These are phyloP conservation scores for Malurus melanocephalus DNA, from an alignment of 2,113 vertebrate genomes.

Conservation along the genomic window DNA sequence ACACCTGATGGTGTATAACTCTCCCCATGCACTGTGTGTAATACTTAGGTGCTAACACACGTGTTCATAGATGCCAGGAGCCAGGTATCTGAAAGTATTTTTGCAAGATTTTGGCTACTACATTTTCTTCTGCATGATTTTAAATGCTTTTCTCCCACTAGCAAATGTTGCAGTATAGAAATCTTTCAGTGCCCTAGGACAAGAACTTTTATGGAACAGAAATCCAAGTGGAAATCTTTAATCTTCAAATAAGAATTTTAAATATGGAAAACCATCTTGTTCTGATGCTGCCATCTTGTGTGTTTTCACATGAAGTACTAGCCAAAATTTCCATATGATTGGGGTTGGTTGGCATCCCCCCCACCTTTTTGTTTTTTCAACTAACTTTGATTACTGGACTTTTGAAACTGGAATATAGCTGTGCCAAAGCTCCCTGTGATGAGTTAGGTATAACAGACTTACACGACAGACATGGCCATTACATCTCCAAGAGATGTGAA, in stretches of 20 bases:
- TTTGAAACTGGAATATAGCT: neutral
- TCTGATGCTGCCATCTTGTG: constrained; percentile 34
- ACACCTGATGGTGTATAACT: neutral
- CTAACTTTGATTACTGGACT: neutral
- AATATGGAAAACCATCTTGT: neutral
- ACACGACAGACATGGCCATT: neutral
- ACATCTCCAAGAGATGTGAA: neutral
- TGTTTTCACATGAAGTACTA: constrained; percentile 30
- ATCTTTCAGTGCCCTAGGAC: neutral
- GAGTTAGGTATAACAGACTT: neutral
- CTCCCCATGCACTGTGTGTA: neutral
- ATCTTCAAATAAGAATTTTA: neutral
- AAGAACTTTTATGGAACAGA: neutral
- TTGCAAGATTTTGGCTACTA: neutral
- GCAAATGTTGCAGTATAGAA: neutral
- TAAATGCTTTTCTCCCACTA: neutral
- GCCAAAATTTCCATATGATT: neutral
- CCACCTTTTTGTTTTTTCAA: neutral
- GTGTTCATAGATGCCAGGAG: neutral
- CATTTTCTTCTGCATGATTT: neutral
- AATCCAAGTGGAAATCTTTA: neutral
- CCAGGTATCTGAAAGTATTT: neutral
- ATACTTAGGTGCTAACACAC: neutral
- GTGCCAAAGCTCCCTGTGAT: neutral
- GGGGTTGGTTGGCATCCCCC: neutral